phyloP scores from a whole-genome alignment of 2,113 vertebrate species.

The Apeltes quadracus region DNA sequence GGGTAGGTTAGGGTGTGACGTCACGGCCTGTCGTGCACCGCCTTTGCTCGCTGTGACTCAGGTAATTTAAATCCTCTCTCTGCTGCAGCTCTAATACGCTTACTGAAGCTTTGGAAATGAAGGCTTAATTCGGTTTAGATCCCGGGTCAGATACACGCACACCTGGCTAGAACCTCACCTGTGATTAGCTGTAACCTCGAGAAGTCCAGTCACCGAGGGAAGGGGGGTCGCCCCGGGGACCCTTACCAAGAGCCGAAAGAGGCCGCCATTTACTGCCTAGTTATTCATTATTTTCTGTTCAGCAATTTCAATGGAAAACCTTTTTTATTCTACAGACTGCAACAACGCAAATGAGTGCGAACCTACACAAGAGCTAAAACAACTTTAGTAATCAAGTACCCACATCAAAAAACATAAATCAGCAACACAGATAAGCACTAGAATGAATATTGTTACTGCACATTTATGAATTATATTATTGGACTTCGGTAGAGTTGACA shows the following conservation, averaged over 20 bases:
- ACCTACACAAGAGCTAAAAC: not conserved
- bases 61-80: not conserved
- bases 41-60: not conserved
- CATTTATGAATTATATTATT: not conserved
- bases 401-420: not conserved
- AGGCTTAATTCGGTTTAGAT: slow-evolving; percentile 26
- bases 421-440: not conserved
- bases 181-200: not conserved
- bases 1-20: not conserved
- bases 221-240: not conserved
- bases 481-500: not conserved
- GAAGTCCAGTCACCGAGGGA: not conserved
- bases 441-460: not conserved
- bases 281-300: not conserved
- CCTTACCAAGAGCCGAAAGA: not conserved
- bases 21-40: not conserved
- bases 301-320: not conserved
- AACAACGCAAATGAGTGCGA: not conserved
- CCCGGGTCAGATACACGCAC: not conserved
- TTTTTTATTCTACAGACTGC: not conserved
- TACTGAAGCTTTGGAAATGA: slow-evolving; percentile 42
- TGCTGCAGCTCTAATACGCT: slow-evolving; percentile 50
- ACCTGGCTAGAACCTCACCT: not conserved
- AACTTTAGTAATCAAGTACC: not conserved
- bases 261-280: not conserved